Conservation (phyloP, 2,797 vertebrate species). For the Ciconia nigra region DNA sequence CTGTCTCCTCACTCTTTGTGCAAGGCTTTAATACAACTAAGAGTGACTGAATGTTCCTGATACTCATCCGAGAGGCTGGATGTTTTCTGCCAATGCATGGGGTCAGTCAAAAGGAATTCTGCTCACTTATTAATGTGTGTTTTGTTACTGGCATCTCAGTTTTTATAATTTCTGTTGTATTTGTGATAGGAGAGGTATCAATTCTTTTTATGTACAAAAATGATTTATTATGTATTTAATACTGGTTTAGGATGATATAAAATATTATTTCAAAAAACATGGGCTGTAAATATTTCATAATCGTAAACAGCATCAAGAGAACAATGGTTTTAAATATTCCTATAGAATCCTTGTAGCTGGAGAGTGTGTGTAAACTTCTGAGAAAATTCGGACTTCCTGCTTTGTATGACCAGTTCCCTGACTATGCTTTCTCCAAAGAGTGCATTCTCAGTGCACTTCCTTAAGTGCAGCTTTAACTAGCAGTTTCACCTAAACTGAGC, state of each 20-base stretch:
- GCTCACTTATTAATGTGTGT: background rate
- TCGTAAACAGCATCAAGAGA: background rate
- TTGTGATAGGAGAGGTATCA: background rate
- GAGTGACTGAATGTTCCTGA: background rate
- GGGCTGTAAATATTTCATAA: background rate
- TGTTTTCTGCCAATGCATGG: background rate
- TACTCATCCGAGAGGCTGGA: background rate
- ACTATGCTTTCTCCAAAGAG: background rate
- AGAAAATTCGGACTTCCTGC: background rate
- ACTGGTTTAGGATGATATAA: background rate
- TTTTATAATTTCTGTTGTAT: background rate
- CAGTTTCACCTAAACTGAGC: background rate
- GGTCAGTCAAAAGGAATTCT: background rate
- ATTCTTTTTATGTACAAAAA: background rate
- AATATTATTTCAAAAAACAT: background rate
- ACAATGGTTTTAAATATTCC: background rate
- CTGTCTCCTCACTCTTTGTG: background rate
- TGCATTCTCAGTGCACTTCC: rapidly evolving
- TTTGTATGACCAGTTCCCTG: background rate
- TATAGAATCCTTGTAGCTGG: background rate
- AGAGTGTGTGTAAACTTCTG: background rate
- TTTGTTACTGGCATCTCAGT: background rate
- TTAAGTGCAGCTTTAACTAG: background rate
- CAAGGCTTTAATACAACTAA: background rate
- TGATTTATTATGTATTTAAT: background rate